Evolutionary conservation across 2,888 invertebrate genomes (phyloP), one percentile per base, ranked within the genome.

Genomic region (Pteria penguin): DNA sequence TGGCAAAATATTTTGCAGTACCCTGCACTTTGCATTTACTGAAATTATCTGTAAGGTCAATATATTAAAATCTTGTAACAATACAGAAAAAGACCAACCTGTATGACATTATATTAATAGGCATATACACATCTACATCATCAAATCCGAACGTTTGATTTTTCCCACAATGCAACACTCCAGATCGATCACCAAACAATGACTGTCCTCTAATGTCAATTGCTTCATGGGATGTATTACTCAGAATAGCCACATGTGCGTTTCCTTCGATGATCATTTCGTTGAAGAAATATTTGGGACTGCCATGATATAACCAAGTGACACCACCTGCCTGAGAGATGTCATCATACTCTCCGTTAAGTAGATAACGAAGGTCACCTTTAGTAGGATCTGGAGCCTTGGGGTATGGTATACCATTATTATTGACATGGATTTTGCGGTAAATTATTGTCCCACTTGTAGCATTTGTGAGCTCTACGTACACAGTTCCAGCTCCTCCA

Each of bases 401-500:
- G 0, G 88, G 87, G 62, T 86, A 87, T 5, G 72, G 69, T 18
- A 79, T 78, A 32, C 84, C 83, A 57, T 81, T 80, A 78, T 88
- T 88, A 78, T 88, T 82, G 2, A 87, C 75, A 1, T 61, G 72
- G 4, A 88, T 72, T 24, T 79, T 76, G 33, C 83, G 81, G 29
- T 66, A 65, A 3, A 69, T 26, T 2, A 84, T 57, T 0, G 68
- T 58, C 5, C 78, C 75, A 18, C 63, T 76, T 18, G 72, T 63
- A 31, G 52, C 61, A 54, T 74, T 75, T 14, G 76, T 74, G 2
- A 66, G 60, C 52, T 86, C 85, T 4, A 82, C 69, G 75, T 84
- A 88, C 1, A 81, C 76, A 18, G 88, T 87, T 1, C 88, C 88
- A 14, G 88, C 87, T 24, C 84, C 88, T 18, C 88, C 88, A 2